Conservation (phyloP, 1,140 invertebrate species). For the Zaprionus vittiger region DNA sequence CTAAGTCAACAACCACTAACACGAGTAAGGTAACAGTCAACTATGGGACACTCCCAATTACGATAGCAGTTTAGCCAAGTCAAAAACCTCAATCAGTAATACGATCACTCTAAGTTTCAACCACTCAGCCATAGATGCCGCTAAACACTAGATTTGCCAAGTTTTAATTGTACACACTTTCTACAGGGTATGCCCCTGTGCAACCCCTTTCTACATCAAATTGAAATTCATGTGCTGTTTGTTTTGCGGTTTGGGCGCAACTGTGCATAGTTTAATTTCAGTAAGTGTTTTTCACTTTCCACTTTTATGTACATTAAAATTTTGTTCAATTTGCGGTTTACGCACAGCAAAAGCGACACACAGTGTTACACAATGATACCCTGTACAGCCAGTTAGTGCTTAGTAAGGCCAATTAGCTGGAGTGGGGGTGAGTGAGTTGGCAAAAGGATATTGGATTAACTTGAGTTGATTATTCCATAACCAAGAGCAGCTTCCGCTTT, state of each 20-base stretch:
- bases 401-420: slow-evolving; percentile 30
- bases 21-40: not conserved
- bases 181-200: not conserved
- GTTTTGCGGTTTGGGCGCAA: not conserved
- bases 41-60: not conserved
- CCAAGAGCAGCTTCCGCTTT: not conserved
- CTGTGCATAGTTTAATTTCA: slow-evolving; percentile 55
- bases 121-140: no score
- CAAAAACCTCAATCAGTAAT: no score
- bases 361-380: not conserved
- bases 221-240: slow-evolving; percentile 1
- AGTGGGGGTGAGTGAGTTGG: not conserved
- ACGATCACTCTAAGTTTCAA: no score
- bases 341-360: not conserved
- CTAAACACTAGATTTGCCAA: not conserved
- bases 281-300: slow-evolving; percentile 59
- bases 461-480: slow-evolving; percentile 23
- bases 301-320: slow-evolving; percentile 30
- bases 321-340: slow-evolving; percentile 55
- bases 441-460: slow-evolving; percentile 14
- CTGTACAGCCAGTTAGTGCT: not conserved
- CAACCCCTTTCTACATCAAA: not conserved
- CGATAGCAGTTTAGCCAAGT: no score
- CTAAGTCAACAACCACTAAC: not conserved
- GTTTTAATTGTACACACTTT: not conserved